phyloP scores from a whole-genome alignment of 2,113 vertebrate genomes.

The Condylura cristata region DNA sequence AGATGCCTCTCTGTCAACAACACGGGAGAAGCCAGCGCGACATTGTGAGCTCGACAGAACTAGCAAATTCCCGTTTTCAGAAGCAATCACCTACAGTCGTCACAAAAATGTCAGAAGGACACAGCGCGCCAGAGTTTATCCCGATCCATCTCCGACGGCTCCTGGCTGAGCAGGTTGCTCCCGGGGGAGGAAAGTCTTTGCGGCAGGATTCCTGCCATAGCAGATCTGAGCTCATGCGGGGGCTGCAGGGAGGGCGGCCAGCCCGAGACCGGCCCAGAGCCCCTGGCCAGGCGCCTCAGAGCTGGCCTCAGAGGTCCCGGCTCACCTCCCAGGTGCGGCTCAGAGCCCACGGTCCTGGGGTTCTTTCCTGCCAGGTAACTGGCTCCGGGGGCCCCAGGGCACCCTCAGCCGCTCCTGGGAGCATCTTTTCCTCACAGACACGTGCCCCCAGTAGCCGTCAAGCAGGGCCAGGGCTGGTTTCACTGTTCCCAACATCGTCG shows the following conservation, averaged over 20 bases:
- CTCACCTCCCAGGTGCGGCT: too few relatives aligned
- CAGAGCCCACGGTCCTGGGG: too few relatives aligned
- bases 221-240: background rate
- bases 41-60: constrained; percentile 69
- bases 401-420: too few relatives aligned
- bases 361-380: too few relatives aligned
- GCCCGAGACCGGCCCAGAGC: too few relatives aligned
- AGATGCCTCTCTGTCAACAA: constrained; percentile 47
- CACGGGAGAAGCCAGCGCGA: constrained; percentile 62
- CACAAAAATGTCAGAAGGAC: constrained; percentile 50
- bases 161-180: constrained; percentile 40
- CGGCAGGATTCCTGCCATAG: constrained; percentile 27
- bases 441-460: background rate
- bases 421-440: too few relatives aligned
- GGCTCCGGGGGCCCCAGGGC: too few relatives aligned
- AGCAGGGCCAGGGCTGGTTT: background rate
- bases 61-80: constrained; percentile 69
- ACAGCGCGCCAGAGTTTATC: constrained; percentile 25
- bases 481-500: background rate
- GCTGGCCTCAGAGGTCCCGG: too few relatives aligned
- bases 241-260: too few relatives aligned
- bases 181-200: constrained; percentile 69
- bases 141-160: constrained; percentile 62
- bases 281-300: too few relatives aligned
- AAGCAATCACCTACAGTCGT: constrained; percentile 72